A percentile compares a stretch with the other conserved stretches of the same genome.
These are phyloP conservation scores for Drosophila eohydei DNA, from an alignment of 2,888 invertebrate genomes.

Conservation along the genomic window DNA sequence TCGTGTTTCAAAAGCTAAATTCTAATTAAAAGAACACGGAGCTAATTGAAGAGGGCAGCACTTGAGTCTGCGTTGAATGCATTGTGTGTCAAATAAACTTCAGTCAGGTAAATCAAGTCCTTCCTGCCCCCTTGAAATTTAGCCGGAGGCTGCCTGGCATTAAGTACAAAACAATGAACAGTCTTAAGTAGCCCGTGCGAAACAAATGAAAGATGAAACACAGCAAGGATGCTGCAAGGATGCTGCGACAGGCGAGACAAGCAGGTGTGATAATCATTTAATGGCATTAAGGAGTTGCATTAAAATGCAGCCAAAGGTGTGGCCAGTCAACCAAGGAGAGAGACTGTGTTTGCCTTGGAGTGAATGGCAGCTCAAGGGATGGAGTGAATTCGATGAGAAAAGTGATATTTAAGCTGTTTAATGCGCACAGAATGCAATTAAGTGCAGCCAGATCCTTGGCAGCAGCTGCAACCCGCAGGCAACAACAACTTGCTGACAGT, in stretches of 20 bases:
- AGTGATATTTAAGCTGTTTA: slow-evolving; percentile 66
- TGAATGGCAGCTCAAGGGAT: slow-evolving; percentile 19
- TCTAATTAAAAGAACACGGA: slow-evolving; percentile 1
- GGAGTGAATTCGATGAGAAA: slow-evolving; percentile 34
- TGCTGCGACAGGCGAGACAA: slow-evolving; percentile 13
- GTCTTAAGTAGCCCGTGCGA: slow-evolving; percentile 46
- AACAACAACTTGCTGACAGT: slow-evolving; percentile 14
- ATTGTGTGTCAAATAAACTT: not conserved
- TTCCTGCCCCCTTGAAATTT: not conserved
- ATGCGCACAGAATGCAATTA: slow-evolving; percentile 66
- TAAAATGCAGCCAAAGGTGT: slow-evolving; percentile 62
- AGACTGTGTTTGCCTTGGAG: slow-evolving; percentile 19
- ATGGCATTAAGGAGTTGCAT: slow-evolving; percentile 70
- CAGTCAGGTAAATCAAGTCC: not conserved
- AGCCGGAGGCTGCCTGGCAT: slow-evolving; percentile 15
- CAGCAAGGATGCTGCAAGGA: slow-evolving; percentile 11
- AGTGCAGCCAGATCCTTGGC: slow-evolving; percentile 19
- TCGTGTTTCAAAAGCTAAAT: not conserved
- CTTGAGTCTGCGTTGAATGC: not conserved
- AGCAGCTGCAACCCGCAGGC: slow-evolving; percentile 9
- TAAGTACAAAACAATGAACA: slow-evolving; percentile 51
- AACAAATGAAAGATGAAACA: slow-evolving; percentile 59
- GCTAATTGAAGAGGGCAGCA: slow-evolving; percentile 11
- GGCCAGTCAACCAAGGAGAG: slow-evolving; percentile 14
- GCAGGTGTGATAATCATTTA: slow-evolving; percentile 78